Evolutionary conservation across 2,113 vertebrate genomes (phyloP).

Genomic region (Cyanocitta stelleri): DNA sequence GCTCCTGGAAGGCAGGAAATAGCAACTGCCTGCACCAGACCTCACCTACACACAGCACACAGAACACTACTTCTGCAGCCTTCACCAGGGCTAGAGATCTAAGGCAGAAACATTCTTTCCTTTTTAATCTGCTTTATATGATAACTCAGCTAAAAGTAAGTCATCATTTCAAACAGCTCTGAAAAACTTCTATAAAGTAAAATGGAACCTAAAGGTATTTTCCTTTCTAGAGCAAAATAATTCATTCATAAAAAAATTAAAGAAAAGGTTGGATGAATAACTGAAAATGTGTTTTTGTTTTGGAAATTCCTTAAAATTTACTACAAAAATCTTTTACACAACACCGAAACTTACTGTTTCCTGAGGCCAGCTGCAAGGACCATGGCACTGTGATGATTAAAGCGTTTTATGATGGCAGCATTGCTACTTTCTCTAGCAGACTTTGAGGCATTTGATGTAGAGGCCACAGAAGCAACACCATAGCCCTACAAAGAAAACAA

Average conservation of each 20-base stretch:
- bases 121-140: not conserved
- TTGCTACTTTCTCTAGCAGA: constrained; percentile 92
- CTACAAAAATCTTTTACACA: not conserved
- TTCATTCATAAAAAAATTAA: not conserved
- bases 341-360: constrained; percentile 79
- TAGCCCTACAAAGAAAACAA: constrained; percentile 81
- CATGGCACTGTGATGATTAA: constrained; percentile 99
- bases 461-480: constrained; percentile 77
- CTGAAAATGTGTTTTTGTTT: not conserved
- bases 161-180: not conserved
- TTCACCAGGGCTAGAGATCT: not conserved
- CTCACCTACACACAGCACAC: not conserved
- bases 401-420: constrained; percentile 95
- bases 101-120: not conserved
- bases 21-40: not conserved
- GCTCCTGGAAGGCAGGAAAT: not conserved
- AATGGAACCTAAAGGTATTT: not conserved
- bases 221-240: not conserved
- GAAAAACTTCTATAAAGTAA: not conserved
- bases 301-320: not conserved
- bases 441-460: constrained; percentile 82
- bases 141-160: not conserved
- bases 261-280: not conserved
- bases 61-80: not conserved
- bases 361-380: constrained; percentile 93